Conservation (phyloP, 1,140 invertebrate genomes). For the Drosophila nebulosa region DNA sequence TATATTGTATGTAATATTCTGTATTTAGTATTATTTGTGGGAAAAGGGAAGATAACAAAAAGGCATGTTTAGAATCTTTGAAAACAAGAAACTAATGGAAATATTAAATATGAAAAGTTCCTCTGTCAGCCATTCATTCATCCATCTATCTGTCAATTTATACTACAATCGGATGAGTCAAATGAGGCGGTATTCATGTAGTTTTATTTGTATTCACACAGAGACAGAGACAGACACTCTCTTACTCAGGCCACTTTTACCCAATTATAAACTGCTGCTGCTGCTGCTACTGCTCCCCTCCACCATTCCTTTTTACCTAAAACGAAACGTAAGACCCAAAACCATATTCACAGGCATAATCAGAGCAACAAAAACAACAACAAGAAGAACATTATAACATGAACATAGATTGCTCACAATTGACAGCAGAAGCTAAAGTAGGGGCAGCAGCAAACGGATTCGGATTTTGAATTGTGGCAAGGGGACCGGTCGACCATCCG, state of each 20-base stretch:
- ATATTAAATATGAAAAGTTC: background rate
- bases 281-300: background rate
- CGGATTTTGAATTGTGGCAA: background rate
- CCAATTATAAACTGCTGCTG: constrained; percentile 48
- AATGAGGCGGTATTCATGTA: constrained; percentile 26
- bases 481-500: background rate
- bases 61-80: background rate
- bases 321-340: constrained; percentile 22
- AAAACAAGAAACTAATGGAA: background rate
- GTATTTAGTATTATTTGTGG: background rate
- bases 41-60: background rate
- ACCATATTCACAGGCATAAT: constrained; percentile 33
- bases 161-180: constrained; percentile 9
- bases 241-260: constrained; percentile 57
- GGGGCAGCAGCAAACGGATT: background rate
- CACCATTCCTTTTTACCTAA: background rate
- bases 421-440: constrained; percentile 20
- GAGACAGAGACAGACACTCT: background rate
- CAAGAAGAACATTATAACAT: constrained; percentile 16
- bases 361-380: constrained; percentile 29
- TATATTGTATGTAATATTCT: background rate
- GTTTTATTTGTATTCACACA: constrained; percentile 39
- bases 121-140: background rate
- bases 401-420: constrained; percentile 64
- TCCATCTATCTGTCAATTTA: constrained; percentile 4